phyloP scores from a whole-genome alignment of 2,888 invertebrate species.

The Caenorhabditis macrosperma region DNA sequence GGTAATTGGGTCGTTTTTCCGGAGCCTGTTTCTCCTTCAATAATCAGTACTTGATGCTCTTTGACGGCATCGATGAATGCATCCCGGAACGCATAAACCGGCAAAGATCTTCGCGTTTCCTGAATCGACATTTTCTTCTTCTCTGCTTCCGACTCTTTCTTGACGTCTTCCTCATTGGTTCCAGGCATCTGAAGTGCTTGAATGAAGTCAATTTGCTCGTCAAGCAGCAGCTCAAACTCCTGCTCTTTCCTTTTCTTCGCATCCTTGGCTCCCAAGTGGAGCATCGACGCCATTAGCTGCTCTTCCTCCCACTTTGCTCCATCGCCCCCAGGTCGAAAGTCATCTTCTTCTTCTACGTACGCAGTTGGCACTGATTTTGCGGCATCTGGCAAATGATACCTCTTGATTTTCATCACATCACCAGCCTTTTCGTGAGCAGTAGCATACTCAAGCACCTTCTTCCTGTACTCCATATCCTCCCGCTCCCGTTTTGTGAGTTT shows the following conservation, averaged over 20 bases:
- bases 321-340: constrained; percentile 62
- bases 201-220: constrained; percentile 96
- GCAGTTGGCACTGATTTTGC: constrained; percentile 64
- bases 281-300: constrained; percentile 60
- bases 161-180: constrained; percentile 76
- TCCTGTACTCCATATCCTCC: constrained; percentile 90
- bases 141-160: constrained; percentile 71
- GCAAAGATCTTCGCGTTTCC: constrained; percentile 93
- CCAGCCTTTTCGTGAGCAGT: constrained; percentile 95
- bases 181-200: constrained; percentile 84
- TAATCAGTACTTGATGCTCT: constrained; percentile 82
- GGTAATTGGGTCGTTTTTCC: constrained; percentile 84
- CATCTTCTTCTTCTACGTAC: constrained; percentile 74
- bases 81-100: constrained; percentile 93
- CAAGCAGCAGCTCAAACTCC: constrained; percentile 93
- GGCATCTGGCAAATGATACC: constrained; percentile 78
- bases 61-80: constrained; percentile 92
- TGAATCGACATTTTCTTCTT: constrained; percentile 85
- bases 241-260: constrained; percentile 80
- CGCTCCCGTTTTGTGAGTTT: constrained; percentile 91
- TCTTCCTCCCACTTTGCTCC: constrained; percentile 69
- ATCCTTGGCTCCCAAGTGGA: constrained; percentile 66
- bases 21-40: constrained; percentile 86
- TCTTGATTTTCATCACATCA: constrained; percentile 87
- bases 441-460: constrained; percentile 90